Evolutionary conservation across 2,888 invertebrate genomes (phyloP).

Genomic region (Platycheirus albimanus): DNA sequence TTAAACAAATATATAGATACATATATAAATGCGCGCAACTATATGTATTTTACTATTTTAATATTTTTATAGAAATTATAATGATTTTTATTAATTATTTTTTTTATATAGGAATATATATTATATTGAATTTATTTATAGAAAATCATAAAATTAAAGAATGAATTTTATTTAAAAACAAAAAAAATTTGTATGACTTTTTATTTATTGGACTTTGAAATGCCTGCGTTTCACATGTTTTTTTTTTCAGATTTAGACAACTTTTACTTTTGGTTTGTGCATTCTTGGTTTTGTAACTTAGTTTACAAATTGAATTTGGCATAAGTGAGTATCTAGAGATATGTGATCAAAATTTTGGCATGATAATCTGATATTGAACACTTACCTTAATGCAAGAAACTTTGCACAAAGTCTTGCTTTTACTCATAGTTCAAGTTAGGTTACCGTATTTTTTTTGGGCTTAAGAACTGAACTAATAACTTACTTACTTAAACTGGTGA

Average conservation of each 20-base stretch:
- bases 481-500: no score
- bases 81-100: constrained; percentile 38
- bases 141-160: constrained; percentile 71
- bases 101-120: constrained; percentile 40
- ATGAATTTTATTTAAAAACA: constrained; percentile 77
- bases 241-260: constrained; percentile 17
- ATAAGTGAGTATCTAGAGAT: no score
- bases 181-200: constrained; percentile 19
- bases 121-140: constrained; percentile 69
- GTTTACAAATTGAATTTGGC: no score
- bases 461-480: no score
- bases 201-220: constrained; percentile 2
- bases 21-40: constrained; percentile 71
- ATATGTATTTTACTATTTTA: constrained; percentile 66
- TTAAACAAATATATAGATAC: constrained; percentile 50
- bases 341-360: no score
- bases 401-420: no score
- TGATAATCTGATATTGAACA: no score
- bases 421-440: no score
- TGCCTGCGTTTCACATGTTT: background rate
- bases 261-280: no score
- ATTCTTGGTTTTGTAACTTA: no score
- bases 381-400: no score
- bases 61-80: constrained; percentile 43
- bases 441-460: no score